Conservation (phyloP, 1,140 invertebrate species). For the Helicorthomorpha holstii region DNA sequence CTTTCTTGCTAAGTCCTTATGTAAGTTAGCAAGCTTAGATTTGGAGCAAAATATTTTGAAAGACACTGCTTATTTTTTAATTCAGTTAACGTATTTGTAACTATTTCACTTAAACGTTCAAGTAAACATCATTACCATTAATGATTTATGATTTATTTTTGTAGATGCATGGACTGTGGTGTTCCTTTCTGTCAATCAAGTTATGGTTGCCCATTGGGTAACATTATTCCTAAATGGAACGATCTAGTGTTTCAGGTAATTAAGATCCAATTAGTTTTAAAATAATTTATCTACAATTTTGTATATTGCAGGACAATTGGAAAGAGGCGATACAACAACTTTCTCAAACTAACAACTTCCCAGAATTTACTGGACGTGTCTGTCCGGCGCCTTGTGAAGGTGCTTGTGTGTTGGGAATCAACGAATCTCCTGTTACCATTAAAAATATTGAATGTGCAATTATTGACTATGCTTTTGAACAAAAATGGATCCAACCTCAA, state of each 20-base stretch:
- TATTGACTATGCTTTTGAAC: conserved; percentile 94
- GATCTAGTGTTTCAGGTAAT: conserved; percentile 68
- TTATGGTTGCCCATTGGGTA: conserved; percentile 91
- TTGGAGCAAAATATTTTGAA: too few relatives aligned
- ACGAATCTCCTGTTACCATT: conserved; percentile 90
- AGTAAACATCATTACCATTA: not conserved
- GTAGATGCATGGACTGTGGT: conserved; percentile 92
- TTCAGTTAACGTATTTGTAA: conserved; percentile 1
- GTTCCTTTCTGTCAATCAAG: conserved; percentile 97
- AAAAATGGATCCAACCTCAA: conserved; percentile 81
- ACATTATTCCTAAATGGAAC: conserved; percentile 99
- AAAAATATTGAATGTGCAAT: conserved; percentile 99
- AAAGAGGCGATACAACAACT: conserved; percentile 87
- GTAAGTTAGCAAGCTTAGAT: too few relatives aligned
- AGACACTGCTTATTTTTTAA: too few relatives aligned
- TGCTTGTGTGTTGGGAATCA: conserved; percentile 91
- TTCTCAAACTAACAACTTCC: conserved; percentile 97
- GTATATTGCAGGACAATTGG: conserved; percentile 56
- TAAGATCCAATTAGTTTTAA: not conserved
- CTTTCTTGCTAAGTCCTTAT: too few relatives aligned
- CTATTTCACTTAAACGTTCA: not conserved
- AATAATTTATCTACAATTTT: too few relatives aligned
- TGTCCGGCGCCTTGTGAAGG: conserved; percentile 98
- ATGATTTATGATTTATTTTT: conserved; percentile 6
- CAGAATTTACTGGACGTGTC: conserved; percentile 95